Evolutionary conservation across 2,113 vertebrate genomes (phyloP).

Genomic region (Podarcis cretensis): DNA sequence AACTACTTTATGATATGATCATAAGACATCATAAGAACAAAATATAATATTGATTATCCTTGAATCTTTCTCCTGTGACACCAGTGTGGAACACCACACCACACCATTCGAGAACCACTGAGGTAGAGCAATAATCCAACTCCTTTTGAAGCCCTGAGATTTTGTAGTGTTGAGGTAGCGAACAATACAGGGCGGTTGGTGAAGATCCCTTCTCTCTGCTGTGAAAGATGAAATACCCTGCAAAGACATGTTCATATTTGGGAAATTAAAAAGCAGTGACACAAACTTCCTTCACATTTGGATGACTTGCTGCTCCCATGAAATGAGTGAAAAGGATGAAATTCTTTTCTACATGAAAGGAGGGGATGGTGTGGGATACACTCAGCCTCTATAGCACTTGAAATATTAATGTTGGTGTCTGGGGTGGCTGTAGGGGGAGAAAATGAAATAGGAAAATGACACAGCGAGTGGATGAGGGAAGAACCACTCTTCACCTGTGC

Average conservation of each 20-base stretch:
- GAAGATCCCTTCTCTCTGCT: slow-evolving; percentile 20
- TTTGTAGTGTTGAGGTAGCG: slow-evolving; percentile 11
- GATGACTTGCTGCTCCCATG: slow-evolving; percentile 65
- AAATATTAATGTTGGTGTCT: slow-evolving; percentile 41
- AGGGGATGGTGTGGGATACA: slow-evolving; percentile 45
- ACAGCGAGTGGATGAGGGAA: slow-evolving; percentile 58
- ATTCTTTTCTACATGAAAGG: slow-evolving; percentile 41
- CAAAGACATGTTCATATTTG: slow-evolving; percentile 67
- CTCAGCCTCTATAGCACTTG: slow-evolving; percentile 34
- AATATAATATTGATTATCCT: too few species aligned
- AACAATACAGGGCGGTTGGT: background rate
- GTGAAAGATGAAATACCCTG: slow-evolving; percentile 49
- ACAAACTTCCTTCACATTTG: background rate
- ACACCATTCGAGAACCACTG: too few species aligned
- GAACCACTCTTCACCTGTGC: slow-evolving; percentile 72
- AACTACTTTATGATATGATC: too few species aligned
- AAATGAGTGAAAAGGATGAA: slow-evolving; percentile 54
- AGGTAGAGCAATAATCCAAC: background rate
- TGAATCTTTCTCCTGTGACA: too few species aligned
- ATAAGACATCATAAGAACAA: too few species aligned
- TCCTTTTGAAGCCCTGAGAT: background rate
- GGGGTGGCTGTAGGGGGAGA: background rate
- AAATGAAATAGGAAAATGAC: slow-evolving; percentile 31
- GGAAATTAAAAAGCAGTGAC: slow-evolving; percentile 27
- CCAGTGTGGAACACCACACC: background rate